Evolutionary conservation across 2,797 vertebrate species (phyloP), one percentile per base, ranked within the genome.

Genomic region (Scleropages formosus): DNA sequence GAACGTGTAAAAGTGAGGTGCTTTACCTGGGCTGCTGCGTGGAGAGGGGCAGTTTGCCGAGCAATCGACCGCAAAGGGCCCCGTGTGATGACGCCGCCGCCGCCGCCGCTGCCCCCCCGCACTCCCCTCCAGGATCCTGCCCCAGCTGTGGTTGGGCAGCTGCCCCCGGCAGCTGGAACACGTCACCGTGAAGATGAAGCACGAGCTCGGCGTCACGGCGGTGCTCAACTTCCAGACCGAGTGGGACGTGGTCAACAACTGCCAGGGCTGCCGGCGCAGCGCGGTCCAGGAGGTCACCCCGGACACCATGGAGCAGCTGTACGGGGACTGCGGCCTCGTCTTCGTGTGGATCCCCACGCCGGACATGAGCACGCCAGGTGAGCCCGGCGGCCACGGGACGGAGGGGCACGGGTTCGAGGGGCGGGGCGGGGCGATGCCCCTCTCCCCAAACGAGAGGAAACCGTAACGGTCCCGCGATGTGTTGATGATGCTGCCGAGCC

Each of bases 201-300:
- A 95, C 0, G 97, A 98, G 62, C 77, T 99, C 85, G 94, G 95
- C 53, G 70, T 98, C 72, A 98, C 96, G 0, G 96, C 96, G 0
- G 93, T 99, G 75, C 94, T 99, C 94, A 99, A 99, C 89, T 98
- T 99, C 88, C 98, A 99, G 92, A 99, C 95, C 0, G 96, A 97
- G 78, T 91, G 89, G 90, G 97, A 99, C 59, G 85, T 99, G 72
- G 81, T 94, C 15, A 96, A 95, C 86, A 99, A 99, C 87, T 98
- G 94, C 1, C 87, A 88, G 4, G 96, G 94, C 77, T 99, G 98
- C 87, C 92, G 94, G 76, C 91, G 88, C 74, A 90, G 94, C 85
- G 88, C 90, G 1, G 85, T 83, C 0, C 94, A 95, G 44, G 84
- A 92, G 77, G 96, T 97, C 95, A 95, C 84, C 56, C 91, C 95